Evolutionary conservation across 2,888 invertebrate genomes (phyloP).

Genomic region (Rhagonycha lutea): DNA sequence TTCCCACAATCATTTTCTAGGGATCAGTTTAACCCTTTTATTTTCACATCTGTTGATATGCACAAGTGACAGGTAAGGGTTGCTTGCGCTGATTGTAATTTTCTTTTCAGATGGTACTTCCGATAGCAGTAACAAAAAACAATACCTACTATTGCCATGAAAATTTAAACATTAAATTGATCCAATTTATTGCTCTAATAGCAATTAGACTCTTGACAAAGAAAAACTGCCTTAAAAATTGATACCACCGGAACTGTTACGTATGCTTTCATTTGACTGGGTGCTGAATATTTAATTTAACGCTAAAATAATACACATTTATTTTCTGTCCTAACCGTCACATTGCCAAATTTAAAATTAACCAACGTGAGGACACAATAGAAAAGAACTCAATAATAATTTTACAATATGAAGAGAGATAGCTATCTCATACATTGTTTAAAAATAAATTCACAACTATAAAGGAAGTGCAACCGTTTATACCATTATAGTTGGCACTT

Average conservation of each 20-base stretch:
- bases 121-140: conserved; percentile 15
- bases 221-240: not conserved
- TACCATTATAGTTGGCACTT: conserved; percentile 20
- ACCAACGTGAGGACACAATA: not conserved
- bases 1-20: conserved; percentile 37
- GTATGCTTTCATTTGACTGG: not conserved
- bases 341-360: not conserved
- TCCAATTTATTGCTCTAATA: not conserved
- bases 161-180: not conserved
- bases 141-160: not conserved
- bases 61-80: conserved; percentile 23
- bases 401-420: not conserved
- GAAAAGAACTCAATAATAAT: not conserved
- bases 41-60: conserved; percentile 36
- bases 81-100: conserved; percentile 25
- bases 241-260: not conserved
- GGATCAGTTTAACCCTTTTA: conserved; percentile 35
- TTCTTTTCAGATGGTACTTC: conserved; percentile 31
- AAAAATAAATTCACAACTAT: conserved; percentile 11
- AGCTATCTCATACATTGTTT: not conserved
- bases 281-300: not conserved
- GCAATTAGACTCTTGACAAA: not conserved
- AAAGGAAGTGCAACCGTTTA: conserved; percentile 31
- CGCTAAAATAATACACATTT: not conserved
- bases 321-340: not conserved